Evolutionary conservation across 2,797 vertebrate genomes (phyloP).

Genomic region (Siniperca obscura): DNA sequence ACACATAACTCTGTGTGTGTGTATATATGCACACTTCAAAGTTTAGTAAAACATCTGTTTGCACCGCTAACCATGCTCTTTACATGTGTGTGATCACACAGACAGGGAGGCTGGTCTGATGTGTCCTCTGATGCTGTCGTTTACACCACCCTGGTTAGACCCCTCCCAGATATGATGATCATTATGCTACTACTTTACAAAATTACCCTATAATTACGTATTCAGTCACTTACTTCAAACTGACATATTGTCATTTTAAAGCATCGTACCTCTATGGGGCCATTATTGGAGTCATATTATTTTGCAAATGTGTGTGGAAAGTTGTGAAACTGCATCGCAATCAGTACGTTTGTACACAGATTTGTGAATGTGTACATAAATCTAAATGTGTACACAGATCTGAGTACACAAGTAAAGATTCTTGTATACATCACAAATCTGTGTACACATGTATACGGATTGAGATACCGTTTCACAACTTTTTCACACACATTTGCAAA

Average conservation of each 20-base stretch:
- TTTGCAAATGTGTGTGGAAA: not conserved
- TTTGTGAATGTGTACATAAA: not conserved
- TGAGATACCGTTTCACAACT: not conserved
- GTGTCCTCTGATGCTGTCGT: conserved; percentile 37
- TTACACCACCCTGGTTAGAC: conserved; percentile 34
- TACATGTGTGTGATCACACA: conserved; percentile 27
- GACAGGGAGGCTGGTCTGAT: conserved; percentile 3
- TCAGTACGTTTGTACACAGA: not conserved
- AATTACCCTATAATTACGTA: conserved; percentile 18
- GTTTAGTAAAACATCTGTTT: conserved; percentile 44
- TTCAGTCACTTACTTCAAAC: not conserved
- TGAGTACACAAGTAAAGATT: too few species aligned
- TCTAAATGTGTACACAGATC: too few species aligned
- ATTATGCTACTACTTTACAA: not conserved
- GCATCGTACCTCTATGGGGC: not conserved
- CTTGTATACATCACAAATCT: not conserved
- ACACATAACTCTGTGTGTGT: conserved; percentile 1
- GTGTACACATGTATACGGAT: not conserved
- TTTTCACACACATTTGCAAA: not conserved
- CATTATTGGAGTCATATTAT: not conserved
- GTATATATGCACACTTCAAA: conserved; percentile 13
- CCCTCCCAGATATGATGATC: conserved; percentile 9
- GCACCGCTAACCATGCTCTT: conserved; percentile 2
- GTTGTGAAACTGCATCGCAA: not conserved
- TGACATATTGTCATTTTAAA: not conserved